Evolutionary conservation across 2,797 vertebrate species (phyloP).

Genomic region (Myotis daubentonii): DNA sequence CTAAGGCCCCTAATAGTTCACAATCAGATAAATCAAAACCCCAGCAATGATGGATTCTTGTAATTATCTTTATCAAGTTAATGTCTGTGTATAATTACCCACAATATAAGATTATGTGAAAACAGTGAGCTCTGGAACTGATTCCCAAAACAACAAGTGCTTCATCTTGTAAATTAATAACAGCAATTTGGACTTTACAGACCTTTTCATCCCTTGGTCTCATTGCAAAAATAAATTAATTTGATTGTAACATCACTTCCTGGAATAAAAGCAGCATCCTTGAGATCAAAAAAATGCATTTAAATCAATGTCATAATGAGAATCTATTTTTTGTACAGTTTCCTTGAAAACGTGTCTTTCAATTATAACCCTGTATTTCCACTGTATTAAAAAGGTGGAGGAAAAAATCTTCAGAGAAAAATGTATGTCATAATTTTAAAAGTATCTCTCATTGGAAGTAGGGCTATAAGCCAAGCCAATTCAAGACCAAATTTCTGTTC

Average conservation of each 20-base stretch:
- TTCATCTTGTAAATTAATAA: conserved; percentile 77
- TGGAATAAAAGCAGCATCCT: conserved; percentile 32
- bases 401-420: not conserved
- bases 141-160: conserved; percentile 49
- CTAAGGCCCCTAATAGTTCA: conserved; percentile 46
- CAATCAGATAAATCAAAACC: conserved; percentile 64
- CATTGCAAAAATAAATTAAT: conserved; percentile 48
- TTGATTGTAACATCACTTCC: conserved; percentile 1
- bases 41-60: conserved; percentile 60
- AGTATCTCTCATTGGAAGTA: not conserved
- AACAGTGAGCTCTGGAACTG: conserved; percentile 59
- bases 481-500: not conserved
- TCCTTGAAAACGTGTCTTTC: conserved; percentile 11
- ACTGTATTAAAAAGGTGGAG: not conserved
- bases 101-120: conserved; percentile 68
- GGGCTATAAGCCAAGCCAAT: not conserved
- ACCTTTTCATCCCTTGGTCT: conserved; percentile 47
- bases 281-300: not conserved
- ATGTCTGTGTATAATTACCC: conserved; percentile 55
- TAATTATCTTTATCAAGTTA: conserved; percentile 73
- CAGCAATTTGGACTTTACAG: conserved; percentile 57
- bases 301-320: not conserved
- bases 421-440: not conserved
- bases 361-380: not conserved
- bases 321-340: not conserved